These are phyloP conservation scores for Helicoverpa zea DNA, from an alignment of 1,140 invertebrate species.

Conservation along the genomic window DNA sequence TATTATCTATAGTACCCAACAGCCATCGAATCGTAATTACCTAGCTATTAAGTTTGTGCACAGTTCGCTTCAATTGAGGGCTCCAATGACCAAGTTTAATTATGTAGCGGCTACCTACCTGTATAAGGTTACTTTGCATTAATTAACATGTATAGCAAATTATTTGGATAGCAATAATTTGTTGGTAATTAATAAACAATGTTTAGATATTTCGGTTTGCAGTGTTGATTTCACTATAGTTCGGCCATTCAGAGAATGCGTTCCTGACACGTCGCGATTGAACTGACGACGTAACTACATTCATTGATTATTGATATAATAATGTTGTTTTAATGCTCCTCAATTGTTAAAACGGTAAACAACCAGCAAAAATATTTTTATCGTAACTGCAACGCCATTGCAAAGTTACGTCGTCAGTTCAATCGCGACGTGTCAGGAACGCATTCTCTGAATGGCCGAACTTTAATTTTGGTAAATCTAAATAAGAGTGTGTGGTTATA, in stretches of 20 bases:
- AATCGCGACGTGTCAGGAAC: too few relatives aligned
- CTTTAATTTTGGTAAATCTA: neutral
- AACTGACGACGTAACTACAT: too few relatives aligned
- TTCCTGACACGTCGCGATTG: too few relatives aligned
- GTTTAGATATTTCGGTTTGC: neutral
- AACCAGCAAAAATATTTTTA: too few relatives aligned
- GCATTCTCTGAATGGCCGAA: too few relatives aligned
- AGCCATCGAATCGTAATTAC: neutral
- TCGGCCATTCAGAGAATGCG: too few relatives aligned
- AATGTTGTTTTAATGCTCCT: too few relatives aligned
- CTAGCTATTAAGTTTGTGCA: constrained; percentile 6
- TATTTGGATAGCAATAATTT: neutral
- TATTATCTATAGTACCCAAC: neutral
- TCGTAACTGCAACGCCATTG: too few relatives aligned
- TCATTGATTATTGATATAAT: too few relatives aligned
- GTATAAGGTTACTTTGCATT: neutral
- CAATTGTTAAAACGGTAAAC: too few relatives aligned
- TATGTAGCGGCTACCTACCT: neutral
- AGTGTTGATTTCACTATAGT: neutral
- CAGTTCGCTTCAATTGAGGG: neutral
- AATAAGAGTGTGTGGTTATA: neutral
- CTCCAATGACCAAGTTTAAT: constrained; percentile 3
- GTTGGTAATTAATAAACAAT: neutral
- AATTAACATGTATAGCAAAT: constrained; percentile 10
- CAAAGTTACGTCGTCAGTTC: too few relatives aligned